Base-by-base conservation (phyloP, 2,113 vertebrate genomes). In the Anarrhichthys ocellatus region DNA sequence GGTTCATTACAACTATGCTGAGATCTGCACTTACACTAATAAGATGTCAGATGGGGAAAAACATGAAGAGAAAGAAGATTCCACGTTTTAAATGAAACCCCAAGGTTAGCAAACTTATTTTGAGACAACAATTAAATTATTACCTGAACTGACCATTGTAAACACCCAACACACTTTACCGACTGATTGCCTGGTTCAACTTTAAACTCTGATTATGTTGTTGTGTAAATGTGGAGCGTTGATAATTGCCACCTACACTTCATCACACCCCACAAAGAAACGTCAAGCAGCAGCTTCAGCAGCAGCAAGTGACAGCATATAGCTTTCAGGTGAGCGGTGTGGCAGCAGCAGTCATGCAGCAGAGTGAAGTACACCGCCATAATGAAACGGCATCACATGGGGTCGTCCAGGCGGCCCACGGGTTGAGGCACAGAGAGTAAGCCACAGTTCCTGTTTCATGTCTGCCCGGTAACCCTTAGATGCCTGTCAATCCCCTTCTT, bases 1-100 rank as follows among this genome's bases (percentile, higher is more conserved):
- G 56, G 24, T 29, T 76, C 24, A 64, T 56, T 72, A 27, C 17
- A 70, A 34, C 34, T 74, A 48, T 27, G 36, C 52, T 27, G 42
- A 42, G 68, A 79, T 82, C 38, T 64, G 32, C 17, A 73, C 22
- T 29, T 81, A 48, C 6, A 20, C 10, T 34, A 32, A 73, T 27
- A 46, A 78, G 0, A 4, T 27, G 32, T 3, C 24, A 59, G 22
- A 50, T 0, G 0, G 11, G 20, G 22, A 29, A 17, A 73, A 24
- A 63, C 24, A 63, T 34, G 5, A 48, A 34, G 1, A n/a, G 2
- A 11, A 34, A 20, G 6, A 34, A 44, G 22, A 38, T 40, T 13
- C 22, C 0, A 20, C n/a, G 2, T 61, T 61, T 71, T 5, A 24
- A 75, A 64, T 50, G 2, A 48, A 50, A 58, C 17, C 5, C 10